Evolutionary conservation across 2,797 vertebrate genomes (phyloP).

Genomic region (Ctenopoma multispine): DNA sequence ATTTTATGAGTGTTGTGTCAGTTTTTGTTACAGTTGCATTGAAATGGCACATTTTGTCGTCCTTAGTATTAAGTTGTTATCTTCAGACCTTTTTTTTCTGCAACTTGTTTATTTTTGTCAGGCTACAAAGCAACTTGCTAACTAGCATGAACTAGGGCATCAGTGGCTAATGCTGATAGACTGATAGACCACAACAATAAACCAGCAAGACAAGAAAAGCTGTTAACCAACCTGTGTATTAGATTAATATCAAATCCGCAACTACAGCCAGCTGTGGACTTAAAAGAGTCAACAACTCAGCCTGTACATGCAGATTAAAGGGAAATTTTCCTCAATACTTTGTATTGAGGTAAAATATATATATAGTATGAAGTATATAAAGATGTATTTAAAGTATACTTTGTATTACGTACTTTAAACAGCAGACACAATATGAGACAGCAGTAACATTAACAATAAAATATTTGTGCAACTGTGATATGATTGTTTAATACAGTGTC

Average conservation of each 20-base stretch:
- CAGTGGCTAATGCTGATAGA: constrained; percentile 18
- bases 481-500: not conserved
- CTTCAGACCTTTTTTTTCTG: not conserved
- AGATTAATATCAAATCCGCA: not conserved
- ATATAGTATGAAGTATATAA: no score
- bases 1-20: not conserved
- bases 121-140: constrained; percentile 18
- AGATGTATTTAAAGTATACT: not conserved
- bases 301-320: not conserved
- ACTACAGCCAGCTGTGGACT: not conserved
- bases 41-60: fast-evolving
- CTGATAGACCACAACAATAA: not conserved
- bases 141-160: constrained; percentile 3
- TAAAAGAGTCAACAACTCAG: not conserved
- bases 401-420: not conserved
- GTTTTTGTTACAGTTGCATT: not conserved
- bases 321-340: no score
- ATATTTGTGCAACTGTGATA: no score
- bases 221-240: no score
- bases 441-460: not conserved
- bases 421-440: not conserved
- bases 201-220: not conserved
- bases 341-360: no score
- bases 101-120: not conserved
- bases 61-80: not conserved